Conservation (phyloP, 2,113 vertebrate genomes). For the Zosterops pallidus region DNA sequence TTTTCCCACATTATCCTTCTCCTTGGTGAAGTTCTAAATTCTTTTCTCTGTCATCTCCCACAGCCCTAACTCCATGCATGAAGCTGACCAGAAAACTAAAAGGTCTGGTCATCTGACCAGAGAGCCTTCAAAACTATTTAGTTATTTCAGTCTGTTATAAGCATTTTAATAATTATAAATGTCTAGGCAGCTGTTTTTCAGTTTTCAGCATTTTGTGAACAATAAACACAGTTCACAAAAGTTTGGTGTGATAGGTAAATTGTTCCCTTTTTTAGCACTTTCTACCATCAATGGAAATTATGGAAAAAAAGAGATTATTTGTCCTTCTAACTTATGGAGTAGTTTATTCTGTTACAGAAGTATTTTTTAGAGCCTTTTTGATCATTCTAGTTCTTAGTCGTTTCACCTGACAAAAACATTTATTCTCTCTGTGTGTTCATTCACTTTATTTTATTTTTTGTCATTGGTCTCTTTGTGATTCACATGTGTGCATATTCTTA, state of each 20-base stretch:
- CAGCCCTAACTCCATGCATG: neutral
- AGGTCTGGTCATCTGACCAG: neutral
- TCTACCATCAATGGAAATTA: neutral
- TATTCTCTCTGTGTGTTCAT: neutral
- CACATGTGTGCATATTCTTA: slow-evolving; percentile 27
- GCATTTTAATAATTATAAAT: neutral
- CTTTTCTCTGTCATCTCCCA: neutral
- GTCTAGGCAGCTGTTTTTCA: neutral
- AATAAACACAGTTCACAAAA: neutral
- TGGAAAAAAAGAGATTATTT: neutral
- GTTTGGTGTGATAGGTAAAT: neutral
- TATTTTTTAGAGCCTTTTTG: neutral
- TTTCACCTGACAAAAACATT: neutral
- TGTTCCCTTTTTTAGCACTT: neutral
- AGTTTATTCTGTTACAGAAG: neutral
- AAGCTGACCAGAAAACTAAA: neutral
- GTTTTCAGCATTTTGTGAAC: neutral
- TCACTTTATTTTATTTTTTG: slow-evolving; percentile 5
- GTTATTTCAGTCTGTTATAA: neutral
- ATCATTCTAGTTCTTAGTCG: neutral
- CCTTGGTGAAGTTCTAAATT: rapidly evolving
- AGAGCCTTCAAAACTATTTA: neutral
- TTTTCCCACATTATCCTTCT: neutral
- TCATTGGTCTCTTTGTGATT: slow-evolving; percentile 24
- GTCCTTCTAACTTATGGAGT: neutral